Conservation (phyloP, 2,888 invertebrate species). For the Chesias legatella region DNA sequence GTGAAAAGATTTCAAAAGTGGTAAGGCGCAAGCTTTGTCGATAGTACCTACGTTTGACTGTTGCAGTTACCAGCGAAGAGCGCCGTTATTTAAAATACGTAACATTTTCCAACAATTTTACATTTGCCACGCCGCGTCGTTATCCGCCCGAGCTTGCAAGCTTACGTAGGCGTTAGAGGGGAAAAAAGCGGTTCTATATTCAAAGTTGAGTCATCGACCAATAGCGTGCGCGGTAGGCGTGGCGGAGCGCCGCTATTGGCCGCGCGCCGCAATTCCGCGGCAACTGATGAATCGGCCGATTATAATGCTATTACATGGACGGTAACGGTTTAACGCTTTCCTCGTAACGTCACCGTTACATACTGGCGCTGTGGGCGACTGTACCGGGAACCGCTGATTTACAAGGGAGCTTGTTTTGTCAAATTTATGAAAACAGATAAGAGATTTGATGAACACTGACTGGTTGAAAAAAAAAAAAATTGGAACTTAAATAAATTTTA, state of each 20-base stretch:
- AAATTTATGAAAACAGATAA: no score
- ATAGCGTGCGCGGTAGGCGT: slow-evolving; percentile 72
- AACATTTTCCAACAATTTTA: background rate
- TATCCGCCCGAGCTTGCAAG: slow-evolving; percentile 35
- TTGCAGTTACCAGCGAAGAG: no score
- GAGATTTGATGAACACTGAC: no score
- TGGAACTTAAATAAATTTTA: no score
- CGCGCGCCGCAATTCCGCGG: slow-evolving; percentile 35
- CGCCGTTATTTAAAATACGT: background rate
- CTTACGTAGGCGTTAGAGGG: slow-evolving; percentile 75
- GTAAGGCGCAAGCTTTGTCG: no score
- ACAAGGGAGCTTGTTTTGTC: no score
- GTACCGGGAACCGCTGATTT: background rate
- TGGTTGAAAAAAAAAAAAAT: no score
- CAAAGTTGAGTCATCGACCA: slow-evolving; percentile 69
- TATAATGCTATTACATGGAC: slow-evolving; percentile 59
- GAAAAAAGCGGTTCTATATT: slow-evolving; percentile 77
- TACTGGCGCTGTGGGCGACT: background rate
- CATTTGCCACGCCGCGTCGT: slow-evolving; percentile 15
- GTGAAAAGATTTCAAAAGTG: no score
- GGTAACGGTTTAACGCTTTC: slow-evolving; percentile 32
- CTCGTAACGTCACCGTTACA: slow-evolving; percentile 22
- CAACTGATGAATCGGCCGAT: slow-evolving; percentile 59
- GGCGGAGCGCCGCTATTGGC: slow-evolving; percentile 64
- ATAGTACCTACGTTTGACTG: no score